Conservation (phyloP, 2,797 vertebrate species). For the Chanos chanos region DNA sequence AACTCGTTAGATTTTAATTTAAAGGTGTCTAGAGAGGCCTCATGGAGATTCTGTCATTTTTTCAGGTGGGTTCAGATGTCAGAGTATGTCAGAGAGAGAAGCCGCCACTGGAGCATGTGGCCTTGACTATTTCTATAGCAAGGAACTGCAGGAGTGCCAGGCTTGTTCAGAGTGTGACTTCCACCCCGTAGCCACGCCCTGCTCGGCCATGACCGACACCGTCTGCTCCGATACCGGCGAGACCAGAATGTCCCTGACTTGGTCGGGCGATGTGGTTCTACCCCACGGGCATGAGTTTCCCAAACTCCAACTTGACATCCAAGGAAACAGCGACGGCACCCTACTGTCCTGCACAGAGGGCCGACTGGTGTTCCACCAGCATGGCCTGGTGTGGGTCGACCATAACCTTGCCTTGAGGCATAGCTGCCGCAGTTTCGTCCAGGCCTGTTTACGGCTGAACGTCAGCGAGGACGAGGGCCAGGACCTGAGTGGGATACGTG, state of each 20-base stretch:
- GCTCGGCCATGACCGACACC: slow-evolving; percentile 73
- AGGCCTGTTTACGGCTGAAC: slow-evolving; percentile 78
- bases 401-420: slow-evolving; percentile 81
- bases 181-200: slow-evolving; percentile 63
- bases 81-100: slow-evolving; percentile 78
- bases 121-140: slow-evolving; percentile 79
- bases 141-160: slow-evolving; percentile 82
- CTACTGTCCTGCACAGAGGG: slow-evolving; percentile 64
- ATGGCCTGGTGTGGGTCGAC: slow-evolving; percentile 83
- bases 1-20: background rate
- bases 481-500: slow-evolving; percentile 74
- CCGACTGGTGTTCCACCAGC: slow-evolving; percentile 70
- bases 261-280: slow-evolving; percentile 70
- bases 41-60: background rate
- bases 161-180: slow-evolving; percentile 79
- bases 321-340: slow-evolving; percentile 55
- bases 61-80: slow-evolving; percentile 85
- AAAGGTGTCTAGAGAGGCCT: background rate
- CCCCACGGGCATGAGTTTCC: slow-evolving; percentile 62
- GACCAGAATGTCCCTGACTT: slow-evolving; percentile 74
- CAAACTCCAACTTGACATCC: slow-evolving; percentile 72
- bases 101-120: slow-evolving; percentile 75
- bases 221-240: slow-evolving; percentile 64
- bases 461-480: slow-evolving; percentile 68
- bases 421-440: slow-evolving; percentile 82